phyloP scores from a whole-genome alignment of 2,113 vertebrate species.

The Gila orcuttii region DNA sequence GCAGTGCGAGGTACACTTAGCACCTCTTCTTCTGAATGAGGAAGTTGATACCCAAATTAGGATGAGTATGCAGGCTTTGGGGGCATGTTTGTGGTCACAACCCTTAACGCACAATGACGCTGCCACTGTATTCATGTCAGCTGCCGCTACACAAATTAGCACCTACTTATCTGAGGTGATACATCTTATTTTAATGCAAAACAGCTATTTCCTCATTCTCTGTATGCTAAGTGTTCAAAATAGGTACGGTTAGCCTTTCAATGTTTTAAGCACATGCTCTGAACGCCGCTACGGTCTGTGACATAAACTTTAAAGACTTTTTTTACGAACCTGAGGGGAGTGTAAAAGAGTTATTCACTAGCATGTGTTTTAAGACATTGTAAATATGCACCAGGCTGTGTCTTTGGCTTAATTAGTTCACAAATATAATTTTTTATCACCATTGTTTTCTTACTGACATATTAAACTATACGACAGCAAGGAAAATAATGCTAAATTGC shows the following conservation, averaged over 20 bases:
- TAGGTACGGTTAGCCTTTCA: not conserved
- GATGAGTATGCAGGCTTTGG: not conserved
- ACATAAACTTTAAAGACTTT: slow-evolving; percentile 45
- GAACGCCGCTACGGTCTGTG: not conserved
- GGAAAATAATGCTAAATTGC: not conserved
- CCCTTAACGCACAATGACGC: not conserved
- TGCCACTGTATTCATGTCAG: slow-evolving; percentile 41
- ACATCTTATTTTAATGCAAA: slow-evolving; percentile 50
- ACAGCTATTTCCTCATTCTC: slow-evolving; percentile 31
- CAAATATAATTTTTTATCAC: slow-evolving; percentile 27
- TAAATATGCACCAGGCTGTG: slow-evolving; percentile 8
- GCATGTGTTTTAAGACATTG: slow-evolving; percentile 22
- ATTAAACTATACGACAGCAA: not conserved
- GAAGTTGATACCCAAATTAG: slow-evolving; percentile 35
- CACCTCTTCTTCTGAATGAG: slow-evolving; percentile 37
- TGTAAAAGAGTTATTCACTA: slow-evolving; percentile 39
- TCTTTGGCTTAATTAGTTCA: slow-evolving; percentile 16
- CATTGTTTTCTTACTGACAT: slow-evolving; percentile 32
- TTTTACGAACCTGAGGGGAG: slow-evolving; percentile 41
- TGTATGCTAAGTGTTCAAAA: slow-evolving; percentile 22
- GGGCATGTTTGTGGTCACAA: not conserved
- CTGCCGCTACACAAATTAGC: slow-evolving; percentile 45
- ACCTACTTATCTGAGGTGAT: slow-evolving; percentile 49
- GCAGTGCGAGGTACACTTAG: slow-evolving; percentile 51
- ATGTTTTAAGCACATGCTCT: slow-evolving; percentile 44